These are phyloP conservation scores for Empidonax alnorum DNA, from an alignment of 2,113 vertebrate species.

Conservation along the genomic window DNA sequence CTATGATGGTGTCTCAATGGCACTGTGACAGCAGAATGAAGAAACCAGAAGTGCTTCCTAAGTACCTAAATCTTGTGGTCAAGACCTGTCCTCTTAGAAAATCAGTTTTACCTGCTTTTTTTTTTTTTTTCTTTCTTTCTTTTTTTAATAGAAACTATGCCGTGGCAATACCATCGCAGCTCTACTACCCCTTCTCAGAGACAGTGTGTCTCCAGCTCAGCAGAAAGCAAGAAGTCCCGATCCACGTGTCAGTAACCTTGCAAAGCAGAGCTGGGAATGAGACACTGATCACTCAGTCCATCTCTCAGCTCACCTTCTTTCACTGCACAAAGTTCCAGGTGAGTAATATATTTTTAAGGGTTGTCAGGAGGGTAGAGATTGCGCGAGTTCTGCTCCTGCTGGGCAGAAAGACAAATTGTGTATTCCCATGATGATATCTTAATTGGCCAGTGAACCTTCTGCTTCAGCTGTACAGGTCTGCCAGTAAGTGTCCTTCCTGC, in stretches of 20 bases:
- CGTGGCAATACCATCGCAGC: slow-evolving; percentile 46
- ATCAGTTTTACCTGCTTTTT: background rate
- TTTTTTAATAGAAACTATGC: slow-evolving; percentile 49
- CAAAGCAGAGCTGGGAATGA: slow-evolving; percentile 35
- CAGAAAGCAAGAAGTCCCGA: background rate
- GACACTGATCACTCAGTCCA: slow-evolving; percentile 13
- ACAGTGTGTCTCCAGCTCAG: slow-evolving; percentile 60
- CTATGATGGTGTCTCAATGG: background rate
- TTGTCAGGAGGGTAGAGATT: background rate
- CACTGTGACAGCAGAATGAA: background rate
- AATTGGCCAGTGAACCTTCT: background rate
- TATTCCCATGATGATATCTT: background rate
- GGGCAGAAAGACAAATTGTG: background rate
- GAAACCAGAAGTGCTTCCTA: background rate
- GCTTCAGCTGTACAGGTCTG: background rate
- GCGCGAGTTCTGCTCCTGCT: background rate
- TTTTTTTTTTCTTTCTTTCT: background rate
- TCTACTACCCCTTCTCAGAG: slow-evolving; percentile 40
- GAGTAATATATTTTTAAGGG: background rate
- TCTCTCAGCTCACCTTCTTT: slow-evolving; percentile 27
- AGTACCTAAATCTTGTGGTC: background rate
- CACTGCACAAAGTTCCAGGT: slow-evolving; percentile 60
- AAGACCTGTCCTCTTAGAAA: background rate
- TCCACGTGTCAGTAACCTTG: slow-evolving; percentile 9
- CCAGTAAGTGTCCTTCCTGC: background rate